Percentiles rank a stretch among this genome's conserved stretches.
Conservation (phyloP, 2,797 vertebrate genomes). For the Melopsittacus undulatus region DNA sequence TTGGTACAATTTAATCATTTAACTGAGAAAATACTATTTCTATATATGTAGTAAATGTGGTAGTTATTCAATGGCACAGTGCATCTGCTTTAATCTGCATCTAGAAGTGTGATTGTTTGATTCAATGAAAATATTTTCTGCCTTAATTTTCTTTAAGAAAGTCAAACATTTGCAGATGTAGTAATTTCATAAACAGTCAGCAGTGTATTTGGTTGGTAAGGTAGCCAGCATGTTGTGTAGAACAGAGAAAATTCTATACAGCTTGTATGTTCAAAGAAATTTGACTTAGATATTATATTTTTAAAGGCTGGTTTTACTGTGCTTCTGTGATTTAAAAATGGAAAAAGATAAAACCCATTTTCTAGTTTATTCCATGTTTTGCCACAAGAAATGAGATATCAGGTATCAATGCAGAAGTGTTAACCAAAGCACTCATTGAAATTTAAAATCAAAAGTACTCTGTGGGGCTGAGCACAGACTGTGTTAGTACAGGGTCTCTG, state of each 20-base stretch:
- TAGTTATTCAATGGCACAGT: not conserved
- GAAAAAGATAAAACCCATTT: not conserved
- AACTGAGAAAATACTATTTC: not conserved
- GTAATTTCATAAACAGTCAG: not conserved
- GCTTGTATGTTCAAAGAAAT: not conserved
- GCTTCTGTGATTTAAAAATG: not conserved
- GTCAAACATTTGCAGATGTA: not conserved
- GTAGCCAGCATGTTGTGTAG: accelerated
- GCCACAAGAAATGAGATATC: not conserved
- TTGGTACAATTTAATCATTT: not conserved
- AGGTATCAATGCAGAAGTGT: not conserved
- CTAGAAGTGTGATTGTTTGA: not conserved
- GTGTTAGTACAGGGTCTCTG: not conserved
- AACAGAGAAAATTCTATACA: not conserved
- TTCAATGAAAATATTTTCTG: not conserved
- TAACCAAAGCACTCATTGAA: not conserved
- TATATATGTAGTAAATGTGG: not conserved
- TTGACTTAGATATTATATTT: not conserved
- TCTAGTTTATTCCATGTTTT: not conserved
- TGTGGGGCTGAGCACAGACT: accelerated
- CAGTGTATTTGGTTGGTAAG: not conserved
- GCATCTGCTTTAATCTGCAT: not conserved
- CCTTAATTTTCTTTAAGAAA: not conserved
- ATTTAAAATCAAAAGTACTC: not conserved
- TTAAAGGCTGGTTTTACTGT: not conserved